Evolutionary conservation across 2,888 invertebrate genomes (phyloP).

Genomic region (Luffia ferchaultella): DNA sequence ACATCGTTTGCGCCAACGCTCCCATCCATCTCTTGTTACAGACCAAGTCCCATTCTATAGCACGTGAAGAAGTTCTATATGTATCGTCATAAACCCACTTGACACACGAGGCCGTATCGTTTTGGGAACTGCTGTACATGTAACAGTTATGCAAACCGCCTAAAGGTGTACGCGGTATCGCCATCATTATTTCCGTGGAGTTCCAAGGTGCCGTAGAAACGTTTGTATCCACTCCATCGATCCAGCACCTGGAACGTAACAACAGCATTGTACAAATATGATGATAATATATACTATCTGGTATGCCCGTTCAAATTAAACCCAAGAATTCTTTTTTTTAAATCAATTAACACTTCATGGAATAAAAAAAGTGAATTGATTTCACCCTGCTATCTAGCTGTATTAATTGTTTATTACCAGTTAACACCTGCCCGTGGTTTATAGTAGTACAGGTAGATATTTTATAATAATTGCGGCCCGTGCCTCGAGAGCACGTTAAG

Average conservation of each 20-base stretch:
- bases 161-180: conserved; percentile 62
- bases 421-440: too few species aligned
- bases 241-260: conserved; percentile 70
- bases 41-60: conserved; percentile 85
- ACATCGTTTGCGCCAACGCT: conserved; percentile 77
- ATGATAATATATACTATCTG: not conserved
- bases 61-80: conserved; percentile 75
- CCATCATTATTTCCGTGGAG: conserved; percentile 53
- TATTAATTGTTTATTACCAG: too few species aligned
- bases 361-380: not conserved
- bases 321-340: too few species aligned
- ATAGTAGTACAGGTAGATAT: too few species aligned
- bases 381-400: too few species aligned
- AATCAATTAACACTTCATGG: too few species aligned
- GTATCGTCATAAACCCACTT: conserved; percentile 77
- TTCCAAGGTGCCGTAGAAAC: conserved; percentile 62
- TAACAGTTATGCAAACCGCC: conserved; percentile 70
- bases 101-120: conserved; percentile 37
- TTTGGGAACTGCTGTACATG: conserved; percentile 45
- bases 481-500: too few species aligned
- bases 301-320: too few species aligned
- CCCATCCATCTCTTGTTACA: conserved; percentile 84
- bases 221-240: conserved; percentile 69
- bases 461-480: too few species aligned
- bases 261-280: too few species aligned